These are phyloP conservation scores for Tautogolabrus adspersus DNA, from an alignment of 2,113 vertebrate genomes.

Conservation along the genomic window DNA sequence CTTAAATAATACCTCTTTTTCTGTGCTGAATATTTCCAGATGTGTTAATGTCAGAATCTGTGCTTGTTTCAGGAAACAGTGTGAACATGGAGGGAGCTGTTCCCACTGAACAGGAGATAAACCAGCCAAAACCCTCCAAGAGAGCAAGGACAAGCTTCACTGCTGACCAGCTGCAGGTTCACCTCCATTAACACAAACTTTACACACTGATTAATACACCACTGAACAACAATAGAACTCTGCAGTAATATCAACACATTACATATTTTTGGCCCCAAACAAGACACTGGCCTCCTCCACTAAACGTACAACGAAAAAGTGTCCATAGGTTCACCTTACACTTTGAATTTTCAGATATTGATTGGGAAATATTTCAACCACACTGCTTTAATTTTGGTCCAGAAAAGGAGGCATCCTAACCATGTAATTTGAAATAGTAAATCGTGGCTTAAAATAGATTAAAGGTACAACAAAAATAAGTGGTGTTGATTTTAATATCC, in stretches of 20 bases:
- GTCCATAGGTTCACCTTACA: too few species aligned
- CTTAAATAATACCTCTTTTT: neutral
- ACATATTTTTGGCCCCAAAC: too few species aligned
- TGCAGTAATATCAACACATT: neutral
- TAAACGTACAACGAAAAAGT: too few species aligned
- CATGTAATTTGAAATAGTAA: too few species aligned
- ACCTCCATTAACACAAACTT: neutral
- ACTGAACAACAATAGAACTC: neutral
- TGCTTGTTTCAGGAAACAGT: conserved; percentile 85
- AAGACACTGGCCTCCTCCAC: neutral
- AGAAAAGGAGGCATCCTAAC: too few species aligned
- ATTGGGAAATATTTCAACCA: neutral
- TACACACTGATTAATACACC: neutral
- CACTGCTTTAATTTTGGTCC: neutral
- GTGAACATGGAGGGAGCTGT: conserved; percentile 93
- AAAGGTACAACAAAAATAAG: too few species aligned
- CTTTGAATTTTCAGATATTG: too few species aligned
- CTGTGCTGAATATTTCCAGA: neutral
- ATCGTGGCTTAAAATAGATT: too few species aligned
- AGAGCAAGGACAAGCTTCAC: conserved; percentile 98
- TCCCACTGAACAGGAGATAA: conserved; percentile 92
- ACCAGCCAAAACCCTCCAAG: conserved; percentile 95
- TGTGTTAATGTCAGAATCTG: neutral
- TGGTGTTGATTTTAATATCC: too few species aligned
- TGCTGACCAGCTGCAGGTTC: conserved; percentile 96